Conservation (phyloP, 2,888 invertebrate genomes). For the Tiliacea citrago region DNA sequence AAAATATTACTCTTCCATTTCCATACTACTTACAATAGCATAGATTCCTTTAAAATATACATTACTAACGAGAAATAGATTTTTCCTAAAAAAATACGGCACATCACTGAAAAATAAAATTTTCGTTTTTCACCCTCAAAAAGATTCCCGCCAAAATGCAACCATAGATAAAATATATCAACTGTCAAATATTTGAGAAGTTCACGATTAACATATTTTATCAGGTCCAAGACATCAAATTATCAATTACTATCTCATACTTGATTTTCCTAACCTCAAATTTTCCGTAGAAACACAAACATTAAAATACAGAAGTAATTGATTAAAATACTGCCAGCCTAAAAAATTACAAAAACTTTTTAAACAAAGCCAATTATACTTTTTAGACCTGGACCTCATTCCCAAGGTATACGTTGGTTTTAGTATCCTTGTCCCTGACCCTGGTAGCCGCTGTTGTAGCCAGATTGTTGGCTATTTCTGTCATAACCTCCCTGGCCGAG, state of each 20-base stretch:
- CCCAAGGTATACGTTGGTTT: slow-evolving; percentile 12
- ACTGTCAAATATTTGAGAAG: slow-evolving; percentile 34
- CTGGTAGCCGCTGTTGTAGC: slow-evolving; percentile 67
- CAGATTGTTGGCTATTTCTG: slow-evolving; percentile 71
- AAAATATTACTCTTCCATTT: slow-evolving; percentile 26
- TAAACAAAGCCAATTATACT: slow-evolving; percentile 26
- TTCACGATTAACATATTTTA: slow-evolving; percentile 35
- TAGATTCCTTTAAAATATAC: slow-evolving; percentile 25
- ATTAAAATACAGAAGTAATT: slow-evolving; percentile 1
- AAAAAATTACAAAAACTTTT: slow-evolving; percentile 30
- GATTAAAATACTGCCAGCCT: background rate
- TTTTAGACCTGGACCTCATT: slow-evolving; percentile 31
- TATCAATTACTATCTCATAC: slow-evolving; percentile 13
- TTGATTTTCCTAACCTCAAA: background rate
- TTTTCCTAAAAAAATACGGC: slow-evolving; percentile 27
- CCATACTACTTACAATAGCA: slow-evolving; percentile 25
- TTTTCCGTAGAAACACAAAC: background rate
- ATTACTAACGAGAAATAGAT: slow-evolving; percentile 18
- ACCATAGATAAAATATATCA: slow-evolving; percentile 49
- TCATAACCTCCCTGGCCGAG: slow-evolving; percentile 71
- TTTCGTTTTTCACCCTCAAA: slow-evolving; percentile 46
- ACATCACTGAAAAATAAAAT: slow-evolving; percentile 18
- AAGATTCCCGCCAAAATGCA: slow-evolving; percentile 32
- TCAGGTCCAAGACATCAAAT: slow-evolving; percentile 19
- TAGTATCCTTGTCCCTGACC: slow-evolving; percentile 67